These are phyloP conservation scores for Chiridota heheva DNA, from an alignment of 35 echinoderm and acorn worm species.

Conservation along the genomic window DNA sequence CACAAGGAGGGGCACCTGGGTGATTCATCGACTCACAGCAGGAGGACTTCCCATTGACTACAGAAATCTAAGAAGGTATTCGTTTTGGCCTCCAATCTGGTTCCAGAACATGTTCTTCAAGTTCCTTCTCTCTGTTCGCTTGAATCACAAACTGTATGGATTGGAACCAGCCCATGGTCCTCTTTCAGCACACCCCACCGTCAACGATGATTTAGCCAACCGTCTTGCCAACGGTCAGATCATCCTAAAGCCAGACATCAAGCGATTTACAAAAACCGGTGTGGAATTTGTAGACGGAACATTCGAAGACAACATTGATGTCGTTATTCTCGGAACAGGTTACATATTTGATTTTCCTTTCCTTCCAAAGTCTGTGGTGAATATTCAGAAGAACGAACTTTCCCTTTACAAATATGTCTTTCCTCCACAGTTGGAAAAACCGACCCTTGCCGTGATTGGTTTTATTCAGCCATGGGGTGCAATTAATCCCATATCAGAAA, in stretches of 20 bases:
- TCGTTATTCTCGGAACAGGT: slow-evolving; percentile 78
- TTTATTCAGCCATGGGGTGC: slow-evolving; percentile 72
- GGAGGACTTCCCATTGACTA: slow-evolving; percentile 46
- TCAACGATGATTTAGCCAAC: slow-evolving; percentile 74
- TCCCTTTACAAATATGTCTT: slow-evolving; percentile 88
- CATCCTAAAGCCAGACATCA: slow-evolving; percentile 68
- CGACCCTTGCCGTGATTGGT: slow-evolving; percentile 74
- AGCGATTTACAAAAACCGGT: slow-evolving; percentile 54
- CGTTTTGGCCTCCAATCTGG: background rate
- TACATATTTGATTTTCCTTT: slow-evolving; percentile 84
- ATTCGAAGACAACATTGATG: slow-evolving; percentile 74
- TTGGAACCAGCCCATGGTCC: slow-evolving; percentile 53
- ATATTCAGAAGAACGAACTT: slow-evolving; percentile 60
- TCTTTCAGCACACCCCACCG: slow-evolving; percentile 44
- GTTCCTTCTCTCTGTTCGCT: background rate
- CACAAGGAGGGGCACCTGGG: slow-evolving; percentile 53
- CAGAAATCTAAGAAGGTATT: background rate
- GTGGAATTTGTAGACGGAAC: slow-evolving; percentile 86
- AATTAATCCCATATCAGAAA: slow-evolving; percentile 81
- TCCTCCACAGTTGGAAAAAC: slow-evolving; percentile 38
- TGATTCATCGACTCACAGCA: slow-evolving; percentile 32
- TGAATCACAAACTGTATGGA: slow-evolving; percentile 60
- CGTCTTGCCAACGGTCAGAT: slow-evolving; percentile 65
- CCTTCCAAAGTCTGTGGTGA: slow-evolving; percentile 48
- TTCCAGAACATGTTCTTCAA: slow-evolving; percentile 6